Base-by-base conservation (phyloP, 2,888 invertebrate species). In the Biston stratarius region DNA sequence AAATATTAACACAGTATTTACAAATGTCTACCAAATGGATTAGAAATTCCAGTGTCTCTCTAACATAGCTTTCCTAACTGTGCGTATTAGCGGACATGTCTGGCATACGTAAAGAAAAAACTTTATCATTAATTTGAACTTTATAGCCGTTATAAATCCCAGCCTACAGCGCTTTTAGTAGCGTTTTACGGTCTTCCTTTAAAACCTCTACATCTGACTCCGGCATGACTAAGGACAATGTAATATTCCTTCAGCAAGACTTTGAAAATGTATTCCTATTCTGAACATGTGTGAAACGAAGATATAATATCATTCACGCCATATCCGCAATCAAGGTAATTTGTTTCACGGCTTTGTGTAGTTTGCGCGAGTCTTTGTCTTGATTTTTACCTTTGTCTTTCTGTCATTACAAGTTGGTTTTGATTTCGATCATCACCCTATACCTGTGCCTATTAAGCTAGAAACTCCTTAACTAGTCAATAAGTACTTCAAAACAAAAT, bases 141-240 rank as follows among this genome's bases (percentile, higher is more conserved):
- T 86, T 86, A 84, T 80, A 76, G 78, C 76, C 72, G 82, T 74
- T 77, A 80, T 88, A 87, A 87, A 85, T 82, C 79, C 72, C 77
- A 64, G 68, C 72, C 77, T 78, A 80, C 83, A 81, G 81, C 76
- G 77, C 73, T 83, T 86, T 86, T 83, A 84, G 74, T 84, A 77
- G 75, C 51, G 77, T 83, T 86, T 86, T 85, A 86, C 80, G 82
- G 78, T 80, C 73, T 75, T 77, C 74, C 75, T 69, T 68, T 74
- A 81, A 77, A 77, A 80, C 74, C 80, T 74, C 76, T 75, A 76
- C 15, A 52, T 75, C 79, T 74, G 75, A 74, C 71, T 77, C 68
- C 71, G 69, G 57, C 67, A 75, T 72, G 73, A 71, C 75, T 74
- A 75, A 75, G 71, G 59, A 61, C 40, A 61, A 67, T 45, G 52